These are phyloP conservation scores for Brachypodius melanocephalos DNA, from an alignment of 2,113 vertebrate genomes.

Conservation along the genomic window DNA sequence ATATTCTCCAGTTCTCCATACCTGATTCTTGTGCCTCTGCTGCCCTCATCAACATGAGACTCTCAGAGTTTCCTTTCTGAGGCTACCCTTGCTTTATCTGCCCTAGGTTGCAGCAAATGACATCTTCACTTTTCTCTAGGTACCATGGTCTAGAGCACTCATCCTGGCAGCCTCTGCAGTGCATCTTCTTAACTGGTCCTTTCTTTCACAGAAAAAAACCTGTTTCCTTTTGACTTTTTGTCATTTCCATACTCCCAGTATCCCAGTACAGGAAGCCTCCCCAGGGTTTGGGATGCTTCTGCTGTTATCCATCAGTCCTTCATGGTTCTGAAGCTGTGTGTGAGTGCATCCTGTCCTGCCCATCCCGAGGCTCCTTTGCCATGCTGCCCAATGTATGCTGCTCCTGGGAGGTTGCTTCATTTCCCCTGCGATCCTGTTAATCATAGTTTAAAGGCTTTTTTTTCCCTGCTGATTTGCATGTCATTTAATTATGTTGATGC, in stretches of 20 bases:
- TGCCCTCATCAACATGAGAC: background rate
- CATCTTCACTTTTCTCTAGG: background rate
- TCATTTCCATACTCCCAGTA: background rate
- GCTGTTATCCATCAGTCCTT: background rate
- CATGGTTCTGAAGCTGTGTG: background rate
- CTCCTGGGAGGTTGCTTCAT: background rate
- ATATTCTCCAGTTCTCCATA: background rate
- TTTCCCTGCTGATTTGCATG: background rate
- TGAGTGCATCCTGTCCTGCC: accelerated
- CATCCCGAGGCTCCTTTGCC: background rate
- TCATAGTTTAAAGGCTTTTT: background rate
- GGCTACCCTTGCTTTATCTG: background rate
- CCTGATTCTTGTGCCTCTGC: background rate
- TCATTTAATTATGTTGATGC: background rate
- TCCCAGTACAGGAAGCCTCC: background rate
- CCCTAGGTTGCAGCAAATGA: background rate
- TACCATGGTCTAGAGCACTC: background rate
- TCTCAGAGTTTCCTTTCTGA: background rate
- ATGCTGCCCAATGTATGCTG: accelerated
- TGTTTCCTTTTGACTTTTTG: background rate
- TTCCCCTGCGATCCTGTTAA: background rate
- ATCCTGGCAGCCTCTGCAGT: accelerated
- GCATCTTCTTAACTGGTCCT: background rate
- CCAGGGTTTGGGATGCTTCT: background rate
- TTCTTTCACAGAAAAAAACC: background rate